Percentiles rank a stretch among this genome's conserved stretches.
Evolutionary conservation across 2,888 invertebrate species (phyloP).

Genomic region (Erynnis tages): DNA sequence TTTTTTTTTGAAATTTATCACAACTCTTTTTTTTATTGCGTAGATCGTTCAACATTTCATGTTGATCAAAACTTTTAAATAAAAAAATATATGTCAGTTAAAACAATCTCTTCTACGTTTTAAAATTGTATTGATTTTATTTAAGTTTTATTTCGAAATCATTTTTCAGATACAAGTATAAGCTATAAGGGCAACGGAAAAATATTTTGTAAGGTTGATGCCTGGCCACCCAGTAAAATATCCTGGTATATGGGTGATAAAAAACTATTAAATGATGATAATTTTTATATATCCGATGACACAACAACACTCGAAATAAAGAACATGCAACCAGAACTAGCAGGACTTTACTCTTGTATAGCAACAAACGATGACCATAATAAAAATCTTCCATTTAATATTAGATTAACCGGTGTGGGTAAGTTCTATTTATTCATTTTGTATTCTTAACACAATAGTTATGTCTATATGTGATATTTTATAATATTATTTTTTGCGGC

Average conservation of each 20-base stretch:
- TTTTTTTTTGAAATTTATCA: no score
- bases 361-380: slow-evolving; percentile 37
- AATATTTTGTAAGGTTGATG: slow-evolving; percentile 43
- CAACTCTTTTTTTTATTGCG: no score
- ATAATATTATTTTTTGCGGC: slow-evolving; percentile 14
- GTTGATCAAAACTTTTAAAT: not conserved
- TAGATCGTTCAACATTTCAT: no score
- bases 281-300: slow-evolving; percentile 39
- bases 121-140: no score
- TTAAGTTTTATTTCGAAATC: no score
- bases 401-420: slow-evolving; percentile 40
- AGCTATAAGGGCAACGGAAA: slow-evolving; percentile 37
- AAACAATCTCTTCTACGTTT: not conserved
- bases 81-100: not conserved
- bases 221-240: slow-evolving; percentile 44
- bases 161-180: slow-evolving; percentile 40
- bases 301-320: slow-evolving; percentile 40
- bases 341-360: slow-evolving; percentile 43
- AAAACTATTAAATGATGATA: slow-evolving; percentile 30
- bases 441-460: no score
- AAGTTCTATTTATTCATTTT: no score
- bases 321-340: slow-evolving; percentile 38
- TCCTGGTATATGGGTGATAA: slow-evolving; percentile 43
- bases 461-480: slow-evolving; percentile 33
- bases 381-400: slow-evolving; percentile 35